Evolutionary conservation across 2,888 invertebrate species (phyloP).

Genomic region (Strigamia crassipes): DNA sequence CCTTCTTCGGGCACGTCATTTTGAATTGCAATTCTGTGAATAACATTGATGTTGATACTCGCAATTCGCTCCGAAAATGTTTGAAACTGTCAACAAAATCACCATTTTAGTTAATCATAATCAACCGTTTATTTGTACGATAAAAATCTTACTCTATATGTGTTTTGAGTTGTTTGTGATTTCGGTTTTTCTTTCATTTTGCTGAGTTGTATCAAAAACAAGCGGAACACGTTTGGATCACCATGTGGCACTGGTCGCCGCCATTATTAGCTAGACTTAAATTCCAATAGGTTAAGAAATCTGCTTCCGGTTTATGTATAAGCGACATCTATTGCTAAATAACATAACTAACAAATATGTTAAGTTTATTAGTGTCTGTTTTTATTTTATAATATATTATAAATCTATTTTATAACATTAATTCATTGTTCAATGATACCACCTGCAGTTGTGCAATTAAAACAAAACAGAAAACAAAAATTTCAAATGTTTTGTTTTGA

Average conservation of each 20-base stretch:
- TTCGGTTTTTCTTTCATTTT: neutral
- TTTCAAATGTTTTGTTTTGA: too few species aligned
- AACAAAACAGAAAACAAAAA: too few species aligned
- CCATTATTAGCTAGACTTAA: neutral
- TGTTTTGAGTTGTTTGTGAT: neutral
- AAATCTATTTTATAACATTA: too few species aligned
- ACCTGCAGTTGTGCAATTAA: too few species aligned
- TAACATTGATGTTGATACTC: slow-evolving; percentile 82
- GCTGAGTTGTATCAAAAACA: neutral
- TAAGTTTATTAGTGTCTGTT: too few species aligned
- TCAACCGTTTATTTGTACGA: neutral
- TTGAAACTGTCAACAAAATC: slow-evolving; percentile 69
- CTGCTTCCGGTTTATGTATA: neutral
- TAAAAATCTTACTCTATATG: neutral
- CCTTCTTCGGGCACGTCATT: slow-evolving; percentile 68
- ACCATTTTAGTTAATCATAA: neutral
- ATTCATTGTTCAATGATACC: too few species aligned
- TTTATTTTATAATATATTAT: too few species aligned
- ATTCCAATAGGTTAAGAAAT: neutral
- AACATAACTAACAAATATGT: neutral
- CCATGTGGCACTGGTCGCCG: neutral
- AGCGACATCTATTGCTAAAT: neutral
- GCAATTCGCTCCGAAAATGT: slow-evolving; percentile 85
- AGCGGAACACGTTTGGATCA: neutral
- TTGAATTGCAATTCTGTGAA: slow-evolving; percentile 78